Evolutionary conservation across 2,113 vertebrate species (phyloP).

Genomic region (Mastomys natalensis): DNA sequence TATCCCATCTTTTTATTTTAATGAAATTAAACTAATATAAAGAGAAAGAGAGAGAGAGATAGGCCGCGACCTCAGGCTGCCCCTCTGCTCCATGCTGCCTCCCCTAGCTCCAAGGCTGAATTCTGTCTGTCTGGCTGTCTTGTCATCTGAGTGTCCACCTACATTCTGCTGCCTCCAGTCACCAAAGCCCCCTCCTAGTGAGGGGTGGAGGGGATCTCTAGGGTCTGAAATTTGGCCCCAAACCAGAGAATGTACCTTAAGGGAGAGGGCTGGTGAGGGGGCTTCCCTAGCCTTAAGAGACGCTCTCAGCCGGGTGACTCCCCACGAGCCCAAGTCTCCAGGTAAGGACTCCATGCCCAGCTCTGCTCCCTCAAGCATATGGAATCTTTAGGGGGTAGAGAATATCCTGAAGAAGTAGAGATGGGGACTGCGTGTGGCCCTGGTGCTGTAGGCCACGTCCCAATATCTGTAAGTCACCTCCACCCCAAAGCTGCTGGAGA

Average conservation of each 20-base stretch:
- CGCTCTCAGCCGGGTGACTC: conserved; percentile 63
- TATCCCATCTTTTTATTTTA: conserved; percentile 81
- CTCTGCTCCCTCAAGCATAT: neutral
- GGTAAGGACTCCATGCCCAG: conserved; percentile 22
- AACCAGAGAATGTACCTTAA: conserved; percentile 79
- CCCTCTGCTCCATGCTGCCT: conserved; percentile 77
- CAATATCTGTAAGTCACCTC: conserved; percentile 36
- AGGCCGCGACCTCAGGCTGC: conserved; percentile 72
- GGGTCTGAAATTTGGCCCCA: conserved; percentile 72
- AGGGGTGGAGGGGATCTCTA: conserved; percentile 64
- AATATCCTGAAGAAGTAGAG: conserved; percentile 35
- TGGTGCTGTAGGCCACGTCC: conserved; percentile 78
- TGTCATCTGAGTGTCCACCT: conserved; percentile 76
- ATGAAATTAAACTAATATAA: conserved; percentile 77
- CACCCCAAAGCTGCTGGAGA: conserved; percentile 56
- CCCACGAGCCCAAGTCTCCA: conserved; percentile 49
- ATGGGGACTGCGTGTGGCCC: conserved; percentile 63
- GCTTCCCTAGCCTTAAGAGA: conserved; percentile 79
- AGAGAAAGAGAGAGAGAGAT: conserved; percentile 62
- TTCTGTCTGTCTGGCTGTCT: conserved; percentile 73
- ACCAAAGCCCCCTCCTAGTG: conserved; percentile 71
- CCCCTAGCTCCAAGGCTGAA: conserved; percentile 81
- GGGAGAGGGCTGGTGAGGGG: conserved; percentile 69
- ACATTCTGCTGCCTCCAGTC: conserved; percentile 77
- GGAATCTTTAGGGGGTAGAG: conserved; percentile 20